Conservation (phyloP, 1,140 invertebrate genomes). For the Pseudomyrmex dendroicus region DNA sequence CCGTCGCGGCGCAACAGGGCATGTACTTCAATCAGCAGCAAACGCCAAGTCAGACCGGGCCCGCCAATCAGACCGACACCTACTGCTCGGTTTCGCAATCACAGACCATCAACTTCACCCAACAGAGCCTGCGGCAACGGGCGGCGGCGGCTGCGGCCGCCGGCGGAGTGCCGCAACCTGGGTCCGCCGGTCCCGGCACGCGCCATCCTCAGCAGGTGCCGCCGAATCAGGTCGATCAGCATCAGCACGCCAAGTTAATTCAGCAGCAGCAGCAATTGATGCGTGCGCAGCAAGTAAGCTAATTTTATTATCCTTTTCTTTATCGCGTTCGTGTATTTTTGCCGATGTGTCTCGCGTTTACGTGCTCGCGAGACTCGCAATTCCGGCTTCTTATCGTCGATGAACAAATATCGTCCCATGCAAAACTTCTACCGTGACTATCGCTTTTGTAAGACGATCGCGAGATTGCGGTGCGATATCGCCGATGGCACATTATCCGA, state of each 20-base stretch:
- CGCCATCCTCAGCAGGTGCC: conserved; percentile 81
- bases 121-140: conserved; percentile 88
- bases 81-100: conserved; percentile 91
- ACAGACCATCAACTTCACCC: conserved; percentile 93
- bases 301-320: neutral
- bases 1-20: conserved; percentile 91
- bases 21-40: conserved; percentile 90
- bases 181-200: conserved; percentile 63
- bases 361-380: conserved; percentile 5
- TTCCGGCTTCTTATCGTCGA: conserved; percentile 15
- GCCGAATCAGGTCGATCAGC: conserved; percentile 83
- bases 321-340: neutral
- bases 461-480: conserved; percentile 33
- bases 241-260: conserved; percentile 88
- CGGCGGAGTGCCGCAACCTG: conserved; percentile 78
- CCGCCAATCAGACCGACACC: conserved; percentile 86
- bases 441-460: conserved; percentile 36
- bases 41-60: conserved; percentile 80
- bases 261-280: conserved; percentile 86
- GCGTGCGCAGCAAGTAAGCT: conserved; percentile 85
- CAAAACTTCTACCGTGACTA: conserved; percentile 5
- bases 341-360: neutral
- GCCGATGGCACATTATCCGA: conserved; percentile 64
- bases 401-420: conserved; percentile 3
- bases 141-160: conserved; percentile 82